Percentiles rank a stretch among this genome's conserved stretches.
Conservation (phyloP, 2,113 vertebrate genomes). For the Epinephelus lanceolatus region DNA sequence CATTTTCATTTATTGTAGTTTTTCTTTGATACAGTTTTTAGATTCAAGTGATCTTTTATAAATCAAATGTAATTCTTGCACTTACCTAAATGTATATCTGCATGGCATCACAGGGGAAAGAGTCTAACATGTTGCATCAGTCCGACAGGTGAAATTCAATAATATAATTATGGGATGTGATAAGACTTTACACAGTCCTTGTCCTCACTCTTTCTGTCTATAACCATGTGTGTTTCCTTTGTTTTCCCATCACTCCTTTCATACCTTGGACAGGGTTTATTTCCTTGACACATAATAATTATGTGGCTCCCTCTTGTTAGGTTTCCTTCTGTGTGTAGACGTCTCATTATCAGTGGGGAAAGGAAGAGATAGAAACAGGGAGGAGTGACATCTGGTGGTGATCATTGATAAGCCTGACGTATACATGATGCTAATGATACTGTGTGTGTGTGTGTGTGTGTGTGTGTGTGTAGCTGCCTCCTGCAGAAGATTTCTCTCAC, state of each 20-base stretch:
- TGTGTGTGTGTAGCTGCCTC: slow-evolving; percentile 52
- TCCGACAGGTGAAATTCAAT: not conserved
- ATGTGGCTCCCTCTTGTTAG: not conserved
- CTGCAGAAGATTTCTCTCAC: slow-evolving; percentile 81
- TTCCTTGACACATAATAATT: not conserved
- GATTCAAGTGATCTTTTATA: not conserved
- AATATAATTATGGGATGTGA: not conserved
- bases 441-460: slow-evolving; percentile 25
- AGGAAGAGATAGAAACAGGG: not conserved
- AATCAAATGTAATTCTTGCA: not conserved
- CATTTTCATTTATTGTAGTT: not conserved
- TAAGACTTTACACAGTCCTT: not conserved
- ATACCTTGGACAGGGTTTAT: not conserved
- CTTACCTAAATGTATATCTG: not conserved
- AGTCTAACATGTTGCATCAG: not conserved
- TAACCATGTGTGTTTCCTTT: not conserved
- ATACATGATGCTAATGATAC: not conserved
- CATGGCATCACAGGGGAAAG: slow-evolving; percentile 42
- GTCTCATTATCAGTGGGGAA: not conserved
- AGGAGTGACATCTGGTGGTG: slow-evolving; percentile 61
- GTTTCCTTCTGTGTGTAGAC: not conserved
- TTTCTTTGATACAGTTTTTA: not conserved
- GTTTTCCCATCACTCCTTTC: not conserved
- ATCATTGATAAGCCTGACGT: slow-evolving; percentile 1
- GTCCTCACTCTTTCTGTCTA: slow-evolving; percentile 6